These are phyloP conservation scores for Drosophila carrolli DNA, from an alignment of 1,140 invertebrate species.

Conservation along the genomic window DNA sequence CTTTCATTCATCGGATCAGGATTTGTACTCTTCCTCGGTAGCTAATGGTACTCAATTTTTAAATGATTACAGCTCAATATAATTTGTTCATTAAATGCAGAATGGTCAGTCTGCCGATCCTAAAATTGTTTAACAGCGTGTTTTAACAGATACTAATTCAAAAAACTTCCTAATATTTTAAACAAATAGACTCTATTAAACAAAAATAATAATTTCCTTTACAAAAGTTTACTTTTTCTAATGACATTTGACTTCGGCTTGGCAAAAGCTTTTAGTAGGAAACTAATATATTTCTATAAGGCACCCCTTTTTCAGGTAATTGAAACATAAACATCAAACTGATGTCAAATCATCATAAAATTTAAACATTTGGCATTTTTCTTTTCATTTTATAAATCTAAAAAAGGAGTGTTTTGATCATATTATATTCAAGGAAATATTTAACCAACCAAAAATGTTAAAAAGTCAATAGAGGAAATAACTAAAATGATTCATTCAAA, in stretches of 20 bases:
- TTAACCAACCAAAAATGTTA: not conserved
- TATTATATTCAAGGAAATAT: not conserved
- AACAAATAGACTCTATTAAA: too few species aligned
- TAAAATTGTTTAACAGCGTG: not conserved
- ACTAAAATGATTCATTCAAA: not conserved
- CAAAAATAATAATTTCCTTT: too few species aligned
- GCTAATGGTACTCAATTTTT: not conserved
- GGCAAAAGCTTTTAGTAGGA: too few species aligned
- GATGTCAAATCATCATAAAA: not conserved
- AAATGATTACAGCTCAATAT: not conserved
- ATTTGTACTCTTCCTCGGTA: not conserved
- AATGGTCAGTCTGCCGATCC: not conserved
- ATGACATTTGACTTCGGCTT: too few species aligned
- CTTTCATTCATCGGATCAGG: constrained; percentile 2
- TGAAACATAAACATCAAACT: not conserved
- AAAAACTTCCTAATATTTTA: not conserved
- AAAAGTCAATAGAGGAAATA: not conserved
- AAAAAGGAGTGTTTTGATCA: not conserved
- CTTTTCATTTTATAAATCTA: not conserved
- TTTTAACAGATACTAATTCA: not conserved
- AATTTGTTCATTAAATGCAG: not conserved
- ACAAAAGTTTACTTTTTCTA: too few species aligned
- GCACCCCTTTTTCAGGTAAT: too few species aligned
- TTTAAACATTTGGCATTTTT: not conserved
- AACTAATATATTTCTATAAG: too few species aligned